Percentiles rank a stretch among this genome's conserved stretches.
Evolutionary conservation across 2,113 vertebrate species (phyloP).

Genomic region (Paralichthys olivaceus): DNA sequence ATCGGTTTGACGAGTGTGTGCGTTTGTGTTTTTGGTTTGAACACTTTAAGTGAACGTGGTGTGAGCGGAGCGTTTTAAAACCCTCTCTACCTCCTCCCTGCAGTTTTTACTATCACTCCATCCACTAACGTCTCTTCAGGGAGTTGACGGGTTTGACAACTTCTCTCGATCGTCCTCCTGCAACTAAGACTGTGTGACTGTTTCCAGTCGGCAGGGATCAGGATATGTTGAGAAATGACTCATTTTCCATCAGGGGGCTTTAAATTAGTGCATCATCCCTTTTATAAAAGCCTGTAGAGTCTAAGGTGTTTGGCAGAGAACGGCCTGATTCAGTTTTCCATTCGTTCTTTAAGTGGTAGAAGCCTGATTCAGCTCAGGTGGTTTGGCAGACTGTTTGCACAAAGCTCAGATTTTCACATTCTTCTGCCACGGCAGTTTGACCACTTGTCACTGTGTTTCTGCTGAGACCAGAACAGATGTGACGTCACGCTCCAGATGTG

Average conservation of each 20-base stretch:
- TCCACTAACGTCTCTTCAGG: background rate
- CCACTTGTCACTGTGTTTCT: too few species aligned
- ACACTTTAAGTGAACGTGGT: too few species aligned
- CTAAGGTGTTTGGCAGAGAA: constrained; percentile 5
- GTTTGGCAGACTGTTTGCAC: too few species aligned
- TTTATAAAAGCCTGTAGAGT: background rate
- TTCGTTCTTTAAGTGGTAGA: background rate
- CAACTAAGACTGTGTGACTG: background rate
- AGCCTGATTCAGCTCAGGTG: background rate
- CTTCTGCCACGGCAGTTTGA: too few species aligned
- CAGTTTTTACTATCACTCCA: background rate
- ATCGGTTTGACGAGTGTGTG: too few species aligned
- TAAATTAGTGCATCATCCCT: background rate
- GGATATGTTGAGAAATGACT: constrained; percentile 12
- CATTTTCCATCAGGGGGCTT: constrained; percentile 24
- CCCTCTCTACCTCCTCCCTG: background rate
- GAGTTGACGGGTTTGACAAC: constrained; percentile 4
- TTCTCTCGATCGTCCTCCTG: constrained; percentile 5
- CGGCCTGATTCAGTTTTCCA: background rate
- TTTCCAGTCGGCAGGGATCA: constrained; percentile 20
- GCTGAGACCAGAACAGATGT: too few species aligned
- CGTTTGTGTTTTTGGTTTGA: too few species aligned
- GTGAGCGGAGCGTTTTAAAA: background rate
- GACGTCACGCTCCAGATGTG: background rate
- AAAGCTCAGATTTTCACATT: too few species aligned